Base-by-base conservation (phyloP, 2,113 vertebrate species). In the Suncus etruscus region DNA sequence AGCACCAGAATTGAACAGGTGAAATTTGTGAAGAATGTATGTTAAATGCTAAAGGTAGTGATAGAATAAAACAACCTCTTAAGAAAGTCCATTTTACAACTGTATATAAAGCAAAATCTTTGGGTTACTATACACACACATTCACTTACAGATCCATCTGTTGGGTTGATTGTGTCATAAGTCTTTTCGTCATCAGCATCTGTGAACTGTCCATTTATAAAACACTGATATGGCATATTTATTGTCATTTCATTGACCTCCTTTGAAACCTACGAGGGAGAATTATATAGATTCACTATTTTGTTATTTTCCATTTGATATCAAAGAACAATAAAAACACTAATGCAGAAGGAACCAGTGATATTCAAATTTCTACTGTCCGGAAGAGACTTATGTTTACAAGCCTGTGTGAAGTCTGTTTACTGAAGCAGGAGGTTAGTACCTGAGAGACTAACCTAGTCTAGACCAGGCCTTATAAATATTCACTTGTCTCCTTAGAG, bases 151-250 rank as follows among this genome's bases (percentile, higher is more conserved):
- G 98, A 98, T 92, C 98, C 98, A 45, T 98, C 98, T 24, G 98
- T 95, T 86, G 98, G 98, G 94, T 98, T 98, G 96, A 98, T 80
- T 14, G 98, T 98, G 84, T 98, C 96, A 0, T 97, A 98, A 1
- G 98, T 98, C 96, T 98, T 97, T 68, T 98, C 98, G 74, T 97
- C 97, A 45, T 98, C 97, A 16, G 98, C 97, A 90, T 98, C 92
- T 48, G 96, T 74, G 95, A 98, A 98, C 47, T 96, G 95, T 3
- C 98, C 98, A 18, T 98, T 98, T 94, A 98, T 98, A 95, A 98
- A 98, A 91, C 98, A 98, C 66, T 98, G 98, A 94, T 98, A 96
- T 0, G 98, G 98, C 97, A 98, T 98, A 89, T 97, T 98, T 91
- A 98, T 96, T 8, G 97, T 98, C 98, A 98, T 98, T 73, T 97